Evolutionary conservation across 2,888 invertebrate species (phyloP).

Genomic region (Tryphoninae sp.): DNA sequence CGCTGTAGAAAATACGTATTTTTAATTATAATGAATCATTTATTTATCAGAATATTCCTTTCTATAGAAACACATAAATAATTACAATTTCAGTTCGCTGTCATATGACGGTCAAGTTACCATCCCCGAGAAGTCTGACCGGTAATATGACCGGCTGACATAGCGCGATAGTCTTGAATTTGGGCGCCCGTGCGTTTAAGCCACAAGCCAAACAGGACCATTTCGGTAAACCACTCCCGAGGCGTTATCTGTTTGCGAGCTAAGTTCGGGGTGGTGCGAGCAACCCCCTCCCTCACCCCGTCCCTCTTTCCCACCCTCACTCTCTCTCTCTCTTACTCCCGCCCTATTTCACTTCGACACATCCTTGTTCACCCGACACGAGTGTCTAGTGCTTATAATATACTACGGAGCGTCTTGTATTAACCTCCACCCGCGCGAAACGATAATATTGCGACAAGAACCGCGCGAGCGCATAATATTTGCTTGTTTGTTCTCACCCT

Average conservation of each 20-base stretch:
- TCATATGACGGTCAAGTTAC: not conserved
- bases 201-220: conserved; percentile 73
- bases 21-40: not conserved
- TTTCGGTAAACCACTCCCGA: conserved; percentile 71
- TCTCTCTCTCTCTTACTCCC: conserved; percentile 1
- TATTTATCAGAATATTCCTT: not conserved
- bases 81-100: too few species aligned
- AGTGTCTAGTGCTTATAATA: conserved; percentile 51
- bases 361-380: conserved; percentile 10
- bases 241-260: conserved; percentile 74
- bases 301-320: conserved; percentile 2
- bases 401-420: conserved; percentile 9
- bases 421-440: conserved; percentile 56
- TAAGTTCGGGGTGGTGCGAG: conserved; percentile 29
- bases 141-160: conserved; percentile 16
- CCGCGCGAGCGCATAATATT: conserved; percentile 69
- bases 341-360: not conserved
- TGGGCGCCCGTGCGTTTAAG: conserved; percentile 62
- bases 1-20: not conserved
- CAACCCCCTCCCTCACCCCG: conserved; percentile 24
- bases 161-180: conserved; percentile 9
- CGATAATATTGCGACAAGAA: conserved; percentile 74
- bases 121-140: not conserved
- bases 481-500: conserved; percentile 68
- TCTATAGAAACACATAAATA: not conserved